Base-by-base conservation (phyloP, 2,888 invertebrate species). In the Rotaria magnacalcarata region DNA sequence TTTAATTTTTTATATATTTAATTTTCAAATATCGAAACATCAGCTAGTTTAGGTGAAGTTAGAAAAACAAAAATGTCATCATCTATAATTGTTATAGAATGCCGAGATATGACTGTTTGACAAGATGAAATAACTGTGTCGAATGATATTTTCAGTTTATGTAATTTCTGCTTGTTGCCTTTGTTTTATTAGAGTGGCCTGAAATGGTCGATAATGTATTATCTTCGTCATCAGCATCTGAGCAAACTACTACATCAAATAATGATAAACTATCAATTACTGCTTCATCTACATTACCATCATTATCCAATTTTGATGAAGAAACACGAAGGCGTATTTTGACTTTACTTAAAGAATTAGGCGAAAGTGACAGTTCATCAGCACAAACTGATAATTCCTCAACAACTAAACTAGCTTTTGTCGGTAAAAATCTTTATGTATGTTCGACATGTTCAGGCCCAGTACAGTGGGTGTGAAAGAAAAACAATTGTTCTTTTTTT, bases 401-500 rank as follows among this genome's bases (percentile, higher is more conserved):
- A 34, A 67, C 34, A 47, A 80, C 43, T 16, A 80, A 80, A 47
- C 47, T 80, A 43, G 80, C 80, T 4, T 80, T 80, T 47, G n/a
- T 80, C 10, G 80, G 47, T 47, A 80, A 43, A 80, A 80, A 80
- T 80, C 80, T 80, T 47, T 80, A 80, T 80, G 47, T 80, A 2
- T 80, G 80, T n/a, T 80, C 80, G 8, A 80, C 80, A n/a, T 80
- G 80, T 80, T 14, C 47, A n/a, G 80, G 80, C 47, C 80, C 80
- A 47, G 80, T 80, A 4, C 80, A 80, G 47, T 80, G 80, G 80
- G 80, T 80, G 43, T 80, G 47, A 80, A 80, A 80, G 16, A 67
- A 67, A 67, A 7, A 67, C 1, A 27, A 27, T 19, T 27, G 19
- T 34, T 67, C 16, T 34, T 16, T 34, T 50, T 24, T 60, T 60